A percentile compares a stretch with the other conserved stretches of the same genome.
Conservation (phyloP, 2,888 invertebrate genomes). For the Graphium colonna region DNA sequence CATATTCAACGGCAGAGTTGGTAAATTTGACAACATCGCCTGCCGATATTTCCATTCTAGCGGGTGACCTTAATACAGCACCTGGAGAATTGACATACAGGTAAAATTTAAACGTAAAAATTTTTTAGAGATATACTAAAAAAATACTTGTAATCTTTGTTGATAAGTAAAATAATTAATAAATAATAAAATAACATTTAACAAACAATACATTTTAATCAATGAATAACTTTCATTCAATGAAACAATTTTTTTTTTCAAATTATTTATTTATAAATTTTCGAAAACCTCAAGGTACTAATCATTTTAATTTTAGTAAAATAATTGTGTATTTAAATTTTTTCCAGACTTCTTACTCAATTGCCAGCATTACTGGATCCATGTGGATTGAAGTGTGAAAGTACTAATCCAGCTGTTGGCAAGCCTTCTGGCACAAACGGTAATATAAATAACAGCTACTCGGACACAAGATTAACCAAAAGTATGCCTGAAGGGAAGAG, state of each 20-base stretch:
- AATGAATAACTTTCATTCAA: too few species aligned
- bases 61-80: conserved; percentile 96
- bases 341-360: conserved; percentile 66
- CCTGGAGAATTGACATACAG: conserved; percentile 91
- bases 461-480: conserved; percentile 73
- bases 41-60: conserved; percentile 91
- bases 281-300: too few species aligned
- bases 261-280: too few species aligned
- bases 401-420: conserved; percentile 35
- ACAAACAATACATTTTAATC: too few species aligned
- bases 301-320: too few species aligned
- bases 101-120: too few species aligned
- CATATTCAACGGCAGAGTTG: conserved; percentile 96
- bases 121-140: too few species aligned
- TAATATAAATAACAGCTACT: conserved; percentile 88
- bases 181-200: too few species aligned
- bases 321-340: too few species aligned
- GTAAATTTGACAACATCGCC: conserved; percentile 89
- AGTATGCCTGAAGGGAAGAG: conserved; percentile 87
- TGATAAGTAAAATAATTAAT: too few species aligned
- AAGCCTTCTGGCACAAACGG: conserved; percentile 83
- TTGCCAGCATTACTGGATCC: conserved; percentile 63
- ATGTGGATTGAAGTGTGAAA: conserved; percentile 40
- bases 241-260: too few species aligned
- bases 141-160: too few species aligned